Evolutionary conservation across 2,888 invertebrate genomes (phyloP).

Genomic region (Vannuccia rotundouncinata): DNA sequence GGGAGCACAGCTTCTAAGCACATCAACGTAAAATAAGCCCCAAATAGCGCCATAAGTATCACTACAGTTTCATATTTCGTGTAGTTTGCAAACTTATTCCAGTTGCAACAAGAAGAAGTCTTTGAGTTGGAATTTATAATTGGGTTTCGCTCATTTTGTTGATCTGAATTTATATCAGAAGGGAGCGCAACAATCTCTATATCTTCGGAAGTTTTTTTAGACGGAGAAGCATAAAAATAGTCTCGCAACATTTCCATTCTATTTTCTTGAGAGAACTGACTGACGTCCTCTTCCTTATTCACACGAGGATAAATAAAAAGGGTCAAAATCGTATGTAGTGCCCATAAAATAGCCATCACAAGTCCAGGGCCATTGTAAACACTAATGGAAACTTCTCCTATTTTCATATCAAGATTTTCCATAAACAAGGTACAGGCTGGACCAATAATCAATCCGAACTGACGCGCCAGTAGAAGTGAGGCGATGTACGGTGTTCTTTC

Average conservation of each 20-base stretch:
- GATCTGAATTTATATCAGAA: background rate
- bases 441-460: constrained; percentile 35
- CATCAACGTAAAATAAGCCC: constrained; percentile 35
- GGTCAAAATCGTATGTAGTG: constrained; percentile 36
- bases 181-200: background rate
- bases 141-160: constrained; percentile 33
- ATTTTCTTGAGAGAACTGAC: background rate
- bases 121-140: too few relatives aligned
- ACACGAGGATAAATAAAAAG: constrained; percentile 36
- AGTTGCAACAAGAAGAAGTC: too few relatives aligned
- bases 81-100: too few relatives aligned
- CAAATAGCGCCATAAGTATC: constrained; percentile 30
- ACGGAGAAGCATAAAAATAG: too few relatives aligned
- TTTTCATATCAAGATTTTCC: constrained; percentile 27
- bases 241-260: background rate
- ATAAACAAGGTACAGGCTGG: constrained; percentile 35
- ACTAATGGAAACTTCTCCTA: constrained; percentile 14
- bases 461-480: constrained; percentile 29
- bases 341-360: constrained; percentile 37
- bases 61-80: background rate
- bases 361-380: constrained; percentile 38
- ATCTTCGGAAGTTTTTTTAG: background rate
- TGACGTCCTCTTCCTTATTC: constrained; percentile 19
- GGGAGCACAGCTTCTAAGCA: constrained; percentile 36
- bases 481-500: constrained; percentile 36